Evolutionary conservation across 1,140 invertebrate species (phyloP), one percentile per base, ranked within the genome.

Genomic region (Listronotus oregonensis): DNA sequence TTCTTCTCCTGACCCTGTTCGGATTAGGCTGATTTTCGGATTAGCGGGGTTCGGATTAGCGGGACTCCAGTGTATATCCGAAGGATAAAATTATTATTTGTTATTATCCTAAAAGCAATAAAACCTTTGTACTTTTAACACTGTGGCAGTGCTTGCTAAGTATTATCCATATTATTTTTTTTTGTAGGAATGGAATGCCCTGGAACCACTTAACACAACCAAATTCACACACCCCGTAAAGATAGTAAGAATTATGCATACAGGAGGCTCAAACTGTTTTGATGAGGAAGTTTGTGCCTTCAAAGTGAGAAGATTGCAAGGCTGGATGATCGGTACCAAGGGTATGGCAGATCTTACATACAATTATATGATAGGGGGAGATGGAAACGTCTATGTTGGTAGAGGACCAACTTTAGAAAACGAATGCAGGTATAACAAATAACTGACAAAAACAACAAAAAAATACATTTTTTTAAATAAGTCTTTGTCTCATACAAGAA

Each of bases 331-430:
- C 17, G 68, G 67, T 0, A 55, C 40, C 8, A 15, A 32, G 6
- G 72, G 76, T 40, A 77, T 74, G 58, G 49, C 52, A 31, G 80
- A 83, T 61, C 80, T 78, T 71, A 81, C 82, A 32, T 89, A 88
- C 70, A 91, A 85, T 74, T 91, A 90, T 72, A 60, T 89, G 50
- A 83, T 90, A 42, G 88, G 87, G 12, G 87, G 86, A 55, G 88
- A 90, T 69, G 87, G 85, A 0, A 80, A 82, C 7, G 81, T 87
- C 4, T 89, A 88, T 71, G 84, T 84, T 66, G 87, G 84, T 0
- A 77, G 87, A 17, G 87, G 86, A 1, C 89, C 86, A 85, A 77
- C 82, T 60, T 70, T 73, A 0, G 76, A 81, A 17, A 86, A 86
- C 43, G 32, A 58, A 18, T 65, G 63, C 54, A 47, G 11, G 63